phyloP scores from a whole-genome alignment of 2,888 invertebrate genomes.

The Idaea biselata region DNA sequence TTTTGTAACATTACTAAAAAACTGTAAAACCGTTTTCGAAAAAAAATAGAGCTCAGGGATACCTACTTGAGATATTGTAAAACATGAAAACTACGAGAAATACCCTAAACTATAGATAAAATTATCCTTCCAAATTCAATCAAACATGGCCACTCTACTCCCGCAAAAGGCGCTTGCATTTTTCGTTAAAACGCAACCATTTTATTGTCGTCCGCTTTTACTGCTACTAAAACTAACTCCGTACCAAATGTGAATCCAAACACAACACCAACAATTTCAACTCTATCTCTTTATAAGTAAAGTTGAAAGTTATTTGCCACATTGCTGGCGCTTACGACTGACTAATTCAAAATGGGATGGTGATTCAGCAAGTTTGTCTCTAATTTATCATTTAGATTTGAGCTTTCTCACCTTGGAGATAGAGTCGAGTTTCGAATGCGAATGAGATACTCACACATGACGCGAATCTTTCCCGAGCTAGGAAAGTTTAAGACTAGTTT shows the following conservation, averaged over 20 bases:
- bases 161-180: slow-evolving; percentile 34
- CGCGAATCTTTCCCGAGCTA: not conserved
- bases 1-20: too few species aligned
- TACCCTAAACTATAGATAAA: not conserved
- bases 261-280: not conserved
- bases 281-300: not conserved
- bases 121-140: not conserved
- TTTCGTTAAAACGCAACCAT: slow-evolving; percentile 34
- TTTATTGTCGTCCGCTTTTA: slow-evolving; percentile 41
- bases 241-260: slow-evolving; percentile 25
- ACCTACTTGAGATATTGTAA: too few species aligned
- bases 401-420: not conserved
- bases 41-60: too few species aligned
- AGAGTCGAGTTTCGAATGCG: not conserved
- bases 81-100: too few species aligned
- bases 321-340: not conserved
- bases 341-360: not conserved
- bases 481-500: not conserved
- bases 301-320: not conserved
- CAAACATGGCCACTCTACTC: slow-evolving; percentile 23
- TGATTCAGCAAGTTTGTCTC: not conserved
- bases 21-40: too few species aligned
- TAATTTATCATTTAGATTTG: not conserved
- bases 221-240: slow-evolving; percentile 38
- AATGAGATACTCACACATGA: not conserved